These are phyloP conservation scores for Antedon mediterranea DNA, from an alignment of 53 echinoderm and acorn worm genomes.

Conservation along the genomic window DNA sequence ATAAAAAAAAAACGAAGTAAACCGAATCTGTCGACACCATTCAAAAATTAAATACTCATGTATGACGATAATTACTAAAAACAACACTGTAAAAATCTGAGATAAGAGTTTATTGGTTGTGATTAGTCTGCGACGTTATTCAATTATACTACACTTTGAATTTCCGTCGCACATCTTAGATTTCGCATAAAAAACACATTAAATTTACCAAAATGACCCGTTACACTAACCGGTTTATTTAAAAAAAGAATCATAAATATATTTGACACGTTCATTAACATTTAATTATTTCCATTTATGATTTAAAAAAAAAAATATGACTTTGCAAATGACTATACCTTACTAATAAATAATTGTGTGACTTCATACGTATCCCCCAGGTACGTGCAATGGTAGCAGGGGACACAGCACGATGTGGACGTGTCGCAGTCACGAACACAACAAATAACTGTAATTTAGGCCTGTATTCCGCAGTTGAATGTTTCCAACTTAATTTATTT, in stretches of 20 bases:
- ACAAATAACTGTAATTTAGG: too few species aligned
- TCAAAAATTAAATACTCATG: not conserved
- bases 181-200: not conserved
- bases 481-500: too few species aligned
- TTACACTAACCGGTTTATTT: not conserved
- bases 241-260: not conserved
- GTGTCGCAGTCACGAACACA: too few species aligned
- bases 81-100: not conserved
- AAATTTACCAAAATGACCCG: not conserved
- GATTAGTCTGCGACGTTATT: not conserved
- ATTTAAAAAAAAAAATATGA: not conserved
- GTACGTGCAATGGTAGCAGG: too few species aligned
- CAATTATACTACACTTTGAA: not conserved
- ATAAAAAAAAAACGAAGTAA: not conserved
- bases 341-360: too few species aligned
- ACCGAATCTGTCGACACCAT: not conserved
- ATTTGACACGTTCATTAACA: not conserved
- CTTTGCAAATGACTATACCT: not conserved
- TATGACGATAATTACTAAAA: conserved; percentile 1
- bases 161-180: not conserved
- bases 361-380: too few species aligned
- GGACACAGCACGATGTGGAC: not conserved
- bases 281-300: not conserved
- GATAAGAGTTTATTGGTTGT: not conserved
- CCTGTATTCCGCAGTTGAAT: too few species aligned